Evolutionary conservation across 1,140 invertebrate species (phyloP), one percentile per base, ranked within the genome.

Genomic region (Calephelis nemesis): DNA sequence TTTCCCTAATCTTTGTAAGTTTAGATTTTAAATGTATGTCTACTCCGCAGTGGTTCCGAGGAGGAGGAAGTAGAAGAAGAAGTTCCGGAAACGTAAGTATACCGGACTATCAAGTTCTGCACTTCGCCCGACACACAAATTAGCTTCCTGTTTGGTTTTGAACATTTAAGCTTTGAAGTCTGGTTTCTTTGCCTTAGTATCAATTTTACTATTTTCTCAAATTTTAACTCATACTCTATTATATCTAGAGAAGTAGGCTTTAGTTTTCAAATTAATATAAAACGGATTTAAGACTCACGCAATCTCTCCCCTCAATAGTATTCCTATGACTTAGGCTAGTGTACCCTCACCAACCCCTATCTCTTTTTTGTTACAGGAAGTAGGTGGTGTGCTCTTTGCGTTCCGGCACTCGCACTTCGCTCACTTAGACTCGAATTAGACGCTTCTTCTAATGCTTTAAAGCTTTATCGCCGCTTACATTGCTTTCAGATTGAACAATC

Each of bases 21-120:
- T 45, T 45, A 5, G 8, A 47, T 60, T 73, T 68, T 69, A 63
- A 74, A 67, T 65, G 62, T 76, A 8, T 66, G 45, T 83, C 62
- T 87, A 70, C 81, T 83, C 72, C 81, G 80, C 85, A 92, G 90
- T 89, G 88, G 90, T 88, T 94, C 93, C 88, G 94, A 94, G 88
- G 94, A 95, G 93, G 94, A 95, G 93, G 92, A 93, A 87, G 94
- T 94, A 77, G 93, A 93, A 89, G 93, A 93, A 93, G 94, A 95
- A 93, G 92, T 94, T 84, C 93, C 92, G 86, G 94, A 95, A 91
- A 94, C 93, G 94, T 95, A 94, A 95, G 94, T 95, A 66, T 30
- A 12, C 13, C n/a, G 19, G 49, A 54, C 52, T 39, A 54, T 3
- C 10, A 45, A n/a, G 47, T 54, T 13, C 50, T 66, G 19, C 52